Percentiles rank a stretch among this genome's conserved stretches.
Evolutionary conservation across 2,797 vertebrate species (phyloP).

Genomic region (Rhinella marina): DNA sequence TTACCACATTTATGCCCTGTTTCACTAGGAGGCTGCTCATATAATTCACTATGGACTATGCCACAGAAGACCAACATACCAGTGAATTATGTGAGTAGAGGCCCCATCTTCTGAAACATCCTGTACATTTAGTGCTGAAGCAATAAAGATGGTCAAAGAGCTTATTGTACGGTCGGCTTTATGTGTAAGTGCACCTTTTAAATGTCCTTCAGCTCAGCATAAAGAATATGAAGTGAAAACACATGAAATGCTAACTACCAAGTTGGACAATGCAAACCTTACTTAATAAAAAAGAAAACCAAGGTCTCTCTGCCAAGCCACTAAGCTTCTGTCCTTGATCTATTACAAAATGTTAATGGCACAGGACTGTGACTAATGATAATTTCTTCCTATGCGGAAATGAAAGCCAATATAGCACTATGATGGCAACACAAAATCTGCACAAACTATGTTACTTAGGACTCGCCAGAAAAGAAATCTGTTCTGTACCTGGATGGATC

Average conservation of each 20-base stretch:
- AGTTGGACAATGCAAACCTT: conserved; percentile 14
- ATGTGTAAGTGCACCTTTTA: neutral
- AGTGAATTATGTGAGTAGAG: no score
- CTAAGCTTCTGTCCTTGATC: conserved; percentile 28
- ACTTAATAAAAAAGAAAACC: conserved; percentile 14
- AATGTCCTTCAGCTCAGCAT: conserved; percentile 3
- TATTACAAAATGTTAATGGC: conserved; percentile 34
- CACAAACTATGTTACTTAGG: conserved; percentile 10
- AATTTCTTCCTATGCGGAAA: conserved; percentile 46
- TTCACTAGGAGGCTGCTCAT: no score
- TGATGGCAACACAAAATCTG: conserved; percentile 15
- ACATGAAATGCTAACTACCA: conserved; percentile 9
- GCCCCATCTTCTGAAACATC: no score
- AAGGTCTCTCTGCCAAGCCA: neutral
- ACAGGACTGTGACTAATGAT: conserved; percentile 35
- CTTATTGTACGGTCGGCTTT: neutral
- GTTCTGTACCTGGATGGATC: neutral
- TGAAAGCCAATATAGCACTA: conserved; percentile 13
- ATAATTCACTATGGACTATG: no score
- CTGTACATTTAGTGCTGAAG: no score
- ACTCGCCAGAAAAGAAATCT: neutral
- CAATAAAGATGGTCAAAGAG: neutral
- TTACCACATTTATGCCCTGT: no score
- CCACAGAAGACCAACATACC: no score
- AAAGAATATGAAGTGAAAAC: neutral